Evolutionary conservation across 92 coral and sea anemone genomes (phyloP).

Genomic region (Epizoanthus stellaris): DNA sequence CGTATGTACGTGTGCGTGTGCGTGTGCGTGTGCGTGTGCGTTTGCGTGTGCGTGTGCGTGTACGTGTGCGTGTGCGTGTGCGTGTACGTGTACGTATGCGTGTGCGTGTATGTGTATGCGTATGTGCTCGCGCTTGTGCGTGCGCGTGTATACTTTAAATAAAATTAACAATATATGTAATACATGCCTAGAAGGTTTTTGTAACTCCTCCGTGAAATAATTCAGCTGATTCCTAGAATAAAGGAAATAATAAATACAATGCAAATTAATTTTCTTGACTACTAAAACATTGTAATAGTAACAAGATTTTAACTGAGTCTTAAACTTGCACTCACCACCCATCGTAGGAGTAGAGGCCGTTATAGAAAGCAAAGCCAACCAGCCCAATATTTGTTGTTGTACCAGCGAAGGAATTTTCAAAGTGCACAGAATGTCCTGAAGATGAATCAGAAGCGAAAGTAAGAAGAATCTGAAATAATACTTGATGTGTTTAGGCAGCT

Average conservation of each 20-base stretch:
- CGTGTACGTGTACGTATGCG: too few species aligned
- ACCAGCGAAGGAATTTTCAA: conserved; percentile 49
- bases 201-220: conserved; percentile 47
- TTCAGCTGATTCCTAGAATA: conserved; percentile 46
- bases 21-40: too few species aligned
- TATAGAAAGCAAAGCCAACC: conserved; percentile 63
- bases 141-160: too few species aligned
- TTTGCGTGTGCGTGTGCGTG: too few species aligned
- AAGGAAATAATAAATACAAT: neutral
- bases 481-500: too few species aligned
- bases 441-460: neutral
- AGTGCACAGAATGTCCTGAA: conserved; percentile 46
- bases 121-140: too few species aligned
- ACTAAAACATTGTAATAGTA: neutral
- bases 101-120: too few species aligned
- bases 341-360: conserved; percentile 67
- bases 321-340: conserved; percentile 54
- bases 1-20: too few species aligned
- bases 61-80: too few species aligned
- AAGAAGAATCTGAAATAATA: neutral
- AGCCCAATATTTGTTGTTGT: conserved; percentile 59
- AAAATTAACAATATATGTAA: too few species aligned
- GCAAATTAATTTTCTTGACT: neutral
- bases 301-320: too few species aligned
- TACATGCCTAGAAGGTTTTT: conserved; percentile 36